Evolutionary conservation across 1,140 invertebrate species (phyloP).

Genomic region (Drosophila orosa): DNA sequence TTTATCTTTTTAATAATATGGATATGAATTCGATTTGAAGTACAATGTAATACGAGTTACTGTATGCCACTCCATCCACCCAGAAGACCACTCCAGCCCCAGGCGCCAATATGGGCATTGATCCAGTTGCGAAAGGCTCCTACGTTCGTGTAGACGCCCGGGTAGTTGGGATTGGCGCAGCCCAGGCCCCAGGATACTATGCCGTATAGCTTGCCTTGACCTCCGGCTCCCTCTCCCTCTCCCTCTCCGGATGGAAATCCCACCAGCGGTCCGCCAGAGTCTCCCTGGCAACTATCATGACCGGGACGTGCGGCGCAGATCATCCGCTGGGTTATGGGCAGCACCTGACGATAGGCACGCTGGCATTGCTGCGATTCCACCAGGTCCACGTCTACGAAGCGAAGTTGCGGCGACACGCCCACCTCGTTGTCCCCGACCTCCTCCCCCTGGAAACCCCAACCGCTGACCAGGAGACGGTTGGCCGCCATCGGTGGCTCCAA

Average conservation of each 20-base stretch:
- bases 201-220: constrained; percentile 84
- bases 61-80: constrained; percentile 63
- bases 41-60: neutral
- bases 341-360: constrained; percentile 58
- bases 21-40: neutral
- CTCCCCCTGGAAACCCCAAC: constrained; percentile 74
- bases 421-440: constrained; percentile 3
- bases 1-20: neutral
- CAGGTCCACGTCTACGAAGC: constrained; percentile 63
- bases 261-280: constrained; percentile 76
- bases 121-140: constrained; percentile 70
- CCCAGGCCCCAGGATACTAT: constrained; percentile 84
- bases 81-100: constrained; percentile 62
- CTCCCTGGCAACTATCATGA: constrained; percentile 74
- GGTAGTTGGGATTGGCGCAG: constrained; percentile 85
- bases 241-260: constrained; percentile 39
- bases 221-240: constrained; percentile 19
- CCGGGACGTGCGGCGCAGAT: constrained; percentile 71
- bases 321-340: constrained; percentile 72
- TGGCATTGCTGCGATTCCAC: constrained; percentile 48
- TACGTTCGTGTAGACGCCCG: constrained; percentile 85
- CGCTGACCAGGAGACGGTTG: constrained; percentile 64
- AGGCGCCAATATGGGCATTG: constrained; percentile 63
- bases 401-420: constrained; percentile 50
- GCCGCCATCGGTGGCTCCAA: constrained; percentile 26